These are phyloP conservation scores for Paracanthobrama guichenoti DNA, from an alignment of 2,113 vertebrate species.

Conservation along the genomic window DNA sequence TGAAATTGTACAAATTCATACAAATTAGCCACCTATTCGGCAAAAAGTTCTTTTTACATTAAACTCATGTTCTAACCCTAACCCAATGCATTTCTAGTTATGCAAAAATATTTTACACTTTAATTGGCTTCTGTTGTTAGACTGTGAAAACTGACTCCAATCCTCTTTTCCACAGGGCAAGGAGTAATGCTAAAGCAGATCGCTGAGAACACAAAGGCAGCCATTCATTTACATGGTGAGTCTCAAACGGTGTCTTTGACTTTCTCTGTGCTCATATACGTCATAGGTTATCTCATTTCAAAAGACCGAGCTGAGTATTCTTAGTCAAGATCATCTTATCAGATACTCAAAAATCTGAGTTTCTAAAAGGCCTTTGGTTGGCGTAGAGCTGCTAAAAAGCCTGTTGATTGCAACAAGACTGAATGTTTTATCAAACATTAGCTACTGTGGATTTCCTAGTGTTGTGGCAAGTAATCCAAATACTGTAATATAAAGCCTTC, in stretches of 20 bases:
- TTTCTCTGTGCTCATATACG: not conserved
- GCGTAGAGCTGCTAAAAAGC: not conserved
- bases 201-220: slow-evolving; percentile 68
- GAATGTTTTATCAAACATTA: not conserved
- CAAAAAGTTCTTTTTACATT: not conserved
- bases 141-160: slow-evolving; percentile 22
- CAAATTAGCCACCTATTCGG: not conserved
- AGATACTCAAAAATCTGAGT: slow-evolving; percentile 1
- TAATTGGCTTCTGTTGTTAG: not conserved
- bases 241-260: slow-evolving; percentile 11
- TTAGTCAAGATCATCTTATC: not conserved
- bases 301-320: not conserved
- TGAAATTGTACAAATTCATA: not conserved
- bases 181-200: slow-evolving; percentile 62
- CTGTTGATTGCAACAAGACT: not conserved
- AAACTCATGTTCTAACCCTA: not conserved
- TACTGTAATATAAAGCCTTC: too few species aligned
- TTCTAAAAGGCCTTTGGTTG: not conserved
- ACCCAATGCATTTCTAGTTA: not conserved
- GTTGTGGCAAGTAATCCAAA: not conserved
- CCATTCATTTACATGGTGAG: slow-evolving; percentile 78
- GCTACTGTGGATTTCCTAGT: not conserved
- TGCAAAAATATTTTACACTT: not conserved
- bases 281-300: slow-evolving; percentile 36
- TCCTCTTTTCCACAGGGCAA: slow-evolving; percentile 58